phyloP scores from a whole-genome alignment of 37 sponge, comb jelly and placozoan species.

The Agelas oroides region DNA sequence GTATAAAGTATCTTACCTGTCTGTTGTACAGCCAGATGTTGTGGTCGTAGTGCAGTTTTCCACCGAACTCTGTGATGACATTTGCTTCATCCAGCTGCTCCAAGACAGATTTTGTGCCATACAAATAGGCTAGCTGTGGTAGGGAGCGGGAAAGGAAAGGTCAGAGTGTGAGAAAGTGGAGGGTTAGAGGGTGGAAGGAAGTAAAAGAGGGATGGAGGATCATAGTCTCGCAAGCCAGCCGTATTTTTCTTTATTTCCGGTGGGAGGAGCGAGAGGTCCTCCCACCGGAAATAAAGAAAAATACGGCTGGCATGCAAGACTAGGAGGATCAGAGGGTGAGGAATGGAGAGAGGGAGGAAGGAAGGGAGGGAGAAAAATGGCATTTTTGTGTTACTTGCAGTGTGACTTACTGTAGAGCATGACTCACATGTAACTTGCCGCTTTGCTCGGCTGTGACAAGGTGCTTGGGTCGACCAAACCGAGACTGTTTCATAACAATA shows the following conservation, averaged over 20 bases:
- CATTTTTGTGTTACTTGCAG: too few relatives aligned
- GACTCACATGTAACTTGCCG: conserved; percentile 39
- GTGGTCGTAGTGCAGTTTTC: conserved; percentile 65
- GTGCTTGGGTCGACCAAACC: conserved; percentile 19
- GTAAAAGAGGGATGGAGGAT: too few relatives aligned
- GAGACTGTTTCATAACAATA: conserved; percentile 16
- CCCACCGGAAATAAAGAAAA: too few relatives aligned
- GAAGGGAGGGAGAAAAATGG: too few relatives aligned
- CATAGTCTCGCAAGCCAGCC: too few relatives aligned
- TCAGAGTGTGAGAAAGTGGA: background rate
- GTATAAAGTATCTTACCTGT: conserved; percentile 51
- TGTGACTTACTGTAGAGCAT: background rate
- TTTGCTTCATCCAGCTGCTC: conserved; percentile 30
- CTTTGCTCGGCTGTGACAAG: conserved; percentile 19
- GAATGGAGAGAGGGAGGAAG: too few relatives aligned
- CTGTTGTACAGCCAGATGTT: conserved; percentile 55
- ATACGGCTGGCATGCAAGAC: too few relatives aligned
- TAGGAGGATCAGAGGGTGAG: too few relatives aligned
- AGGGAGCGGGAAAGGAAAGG: background rate
- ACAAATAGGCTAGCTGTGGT: conserved; percentile 13
- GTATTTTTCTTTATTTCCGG: too few relatives aligned
- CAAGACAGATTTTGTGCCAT: conserved; percentile 35
- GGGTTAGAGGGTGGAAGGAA: background rate
- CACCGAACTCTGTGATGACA: conserved; percentile 62
- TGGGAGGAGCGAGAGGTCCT: too few relatives aligned